A percentile compares a stretch with the other conserved stretches of the same genome.
Evolutionary conservation across 2,888 invertebrate species (phyloP).

Genomic region (Synanthedon vespiformis): DNA sequence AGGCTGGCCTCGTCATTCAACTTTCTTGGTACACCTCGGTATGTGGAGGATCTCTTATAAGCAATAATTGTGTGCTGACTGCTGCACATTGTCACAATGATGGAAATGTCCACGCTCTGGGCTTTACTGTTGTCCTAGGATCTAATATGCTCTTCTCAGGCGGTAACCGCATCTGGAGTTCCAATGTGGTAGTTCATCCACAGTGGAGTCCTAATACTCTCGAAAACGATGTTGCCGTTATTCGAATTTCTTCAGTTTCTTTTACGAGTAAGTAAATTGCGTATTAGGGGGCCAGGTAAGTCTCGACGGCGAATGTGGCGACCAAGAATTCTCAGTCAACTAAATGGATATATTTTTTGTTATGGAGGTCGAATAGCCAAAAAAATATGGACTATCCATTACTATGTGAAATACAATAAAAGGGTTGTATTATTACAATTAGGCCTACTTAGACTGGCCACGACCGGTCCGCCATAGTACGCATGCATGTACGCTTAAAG

Average conservation of each 20-base stretch:
- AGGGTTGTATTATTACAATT: too few relatives aligned
- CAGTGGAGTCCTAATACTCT: constrained; percentile 10
- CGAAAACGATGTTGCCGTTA: constrained; percentile 14
- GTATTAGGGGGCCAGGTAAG: too few relatives aligned
- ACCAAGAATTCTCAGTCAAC: too few relatives aligned
- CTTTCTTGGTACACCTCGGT: constrained; percentile 20
- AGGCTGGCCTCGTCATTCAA: constrained; percentile 35
- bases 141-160: constrained; percentile 12
- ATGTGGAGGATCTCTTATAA: constrained; percentile 32
- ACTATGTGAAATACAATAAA: too few relatives aligned
- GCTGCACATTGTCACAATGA: constrained; percentile 4
- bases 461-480: too few relatives aligned
- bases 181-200: constrained; percentile 8
- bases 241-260: constrained; percentile 1
- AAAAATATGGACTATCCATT: too few relatives aligned
- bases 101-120: constrained; percentile 1
- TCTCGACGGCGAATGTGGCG: too few relatives aligned
- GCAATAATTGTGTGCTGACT: constrained; percentile 11
- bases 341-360: too few relatives aligned
- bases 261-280: constrained; percentile 2
- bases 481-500: too few relatives aligned
- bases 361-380: too few relatives aligned
- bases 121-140: constrained; percentile 3
- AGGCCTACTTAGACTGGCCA: too few relatives aligned
- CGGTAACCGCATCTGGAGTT: constrained; percentile 10